Conservation (phyloP, 2,888 invertebrate genomes). For the Corythucha ciliata region DNA sequence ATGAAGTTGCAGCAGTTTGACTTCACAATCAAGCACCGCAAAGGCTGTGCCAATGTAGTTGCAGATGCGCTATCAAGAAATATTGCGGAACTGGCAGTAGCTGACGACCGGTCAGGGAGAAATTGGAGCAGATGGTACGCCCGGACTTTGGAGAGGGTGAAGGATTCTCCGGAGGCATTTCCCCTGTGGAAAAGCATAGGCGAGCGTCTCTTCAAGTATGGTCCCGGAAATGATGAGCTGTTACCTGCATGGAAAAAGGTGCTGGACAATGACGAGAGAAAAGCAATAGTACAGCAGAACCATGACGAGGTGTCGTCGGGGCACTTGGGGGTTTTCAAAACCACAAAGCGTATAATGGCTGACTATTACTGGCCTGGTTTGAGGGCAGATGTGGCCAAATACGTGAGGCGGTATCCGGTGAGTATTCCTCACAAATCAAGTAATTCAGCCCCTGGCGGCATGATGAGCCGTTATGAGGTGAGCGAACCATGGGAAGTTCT, state of each 20-base stretch:
- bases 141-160: constrained; percentile 11
- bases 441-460: too few species aligned
- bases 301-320: constrained; percentile 7
- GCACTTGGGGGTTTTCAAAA: constrained; percentile 17
- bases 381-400: constrained; percentile 1
- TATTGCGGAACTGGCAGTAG: too few species aligned
- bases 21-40: neutral
- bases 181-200: too few species aligned
- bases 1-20: neutral
- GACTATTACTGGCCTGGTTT: constrained; percentile 9
- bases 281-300: neutral
- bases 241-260: neutral
- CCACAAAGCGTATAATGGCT: too few species aligned
- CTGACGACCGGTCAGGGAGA: too few species aligned
- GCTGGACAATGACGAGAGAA: neutral
- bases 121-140: constrained; percentile 20
- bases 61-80: neutral
- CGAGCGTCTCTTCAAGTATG: constrained; percentile 2
- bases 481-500: constrained; percentile 30
- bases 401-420: too few species aligned
- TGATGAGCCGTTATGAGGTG: too few species aligned
- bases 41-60: neutral
- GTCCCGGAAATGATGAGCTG: neutral
- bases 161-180: constrained; percentile 4
- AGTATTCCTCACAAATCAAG: too few species aligned